Percentiles rank a stretch among this genome's conserved stretches.
These are phyloP conservation scores for Tetrax tetrax DNA, from an alignment of 2,113 vertebrate species.

Conservation along the genomic window DNA sequence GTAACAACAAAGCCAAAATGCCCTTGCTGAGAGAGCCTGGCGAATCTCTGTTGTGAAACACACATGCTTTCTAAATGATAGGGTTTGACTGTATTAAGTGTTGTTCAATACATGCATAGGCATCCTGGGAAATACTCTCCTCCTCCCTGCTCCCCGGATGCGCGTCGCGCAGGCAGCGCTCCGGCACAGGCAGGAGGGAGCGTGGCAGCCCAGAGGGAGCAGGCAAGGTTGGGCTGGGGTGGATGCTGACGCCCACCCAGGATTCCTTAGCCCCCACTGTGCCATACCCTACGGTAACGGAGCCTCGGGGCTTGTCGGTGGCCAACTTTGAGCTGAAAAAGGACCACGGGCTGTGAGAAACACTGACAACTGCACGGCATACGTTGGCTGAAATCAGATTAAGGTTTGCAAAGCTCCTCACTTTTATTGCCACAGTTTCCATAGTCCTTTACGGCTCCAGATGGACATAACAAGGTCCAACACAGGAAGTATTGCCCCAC, in stretches of 20 bases:
- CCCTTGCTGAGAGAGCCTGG: slow-evolving; percentile 77
- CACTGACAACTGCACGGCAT: background rate
- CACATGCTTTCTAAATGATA: slow-evolving; percentile 54
- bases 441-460: background rate
- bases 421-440: background rate
- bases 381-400: background rate
- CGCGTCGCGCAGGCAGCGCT: background rate
- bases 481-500: background rate
- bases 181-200: background rate
- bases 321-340: background rate
- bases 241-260: background rate
- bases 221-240: background rate
- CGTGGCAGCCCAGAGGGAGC: background rate
- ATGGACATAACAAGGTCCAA: background rate
- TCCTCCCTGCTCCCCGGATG: background rate
- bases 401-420: background rate
- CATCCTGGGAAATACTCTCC: background rate
- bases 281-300: background rate
- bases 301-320: background rate
- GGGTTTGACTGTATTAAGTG: slow-evolving; percentile 48
- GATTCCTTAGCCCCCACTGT: background rate
- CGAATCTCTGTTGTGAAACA: slow-evolving; percentile 63
- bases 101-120: background rate
- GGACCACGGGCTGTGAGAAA: background rate
- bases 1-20: slow-evolving; percentile 79